Evolutionary conservation across 2,113 vertebrate species (phyloP).

Genomic region (Okapia johnstoni): DNA sequence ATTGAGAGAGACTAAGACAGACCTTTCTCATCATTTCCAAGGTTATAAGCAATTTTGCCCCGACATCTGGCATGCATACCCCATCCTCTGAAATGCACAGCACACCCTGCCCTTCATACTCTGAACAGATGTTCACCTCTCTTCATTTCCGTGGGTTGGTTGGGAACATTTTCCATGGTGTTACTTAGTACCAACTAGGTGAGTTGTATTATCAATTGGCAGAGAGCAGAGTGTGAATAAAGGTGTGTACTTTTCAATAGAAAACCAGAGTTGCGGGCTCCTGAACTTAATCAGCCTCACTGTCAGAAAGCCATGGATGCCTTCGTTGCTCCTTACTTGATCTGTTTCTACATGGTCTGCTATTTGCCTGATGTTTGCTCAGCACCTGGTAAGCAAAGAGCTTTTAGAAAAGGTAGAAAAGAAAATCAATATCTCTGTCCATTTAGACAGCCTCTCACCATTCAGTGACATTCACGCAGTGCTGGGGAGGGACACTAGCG

Average conservation of each 20-base stretch:
- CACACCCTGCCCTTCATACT: not conserved
- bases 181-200: not conserved
- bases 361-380: constrained; percentile 72
- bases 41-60: not conserved
- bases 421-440: constrained; percentile 83
- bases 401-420: constrained; percentile 73
- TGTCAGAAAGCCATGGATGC: not conserved
- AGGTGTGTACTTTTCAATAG: not conserved
- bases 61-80: not conserved
- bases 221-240: constrained; percentile 43
- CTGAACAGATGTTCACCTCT: not conserved
- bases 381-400: constrained; percentile 77
- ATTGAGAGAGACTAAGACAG: not conserved
- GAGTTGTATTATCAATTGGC: not conserved
- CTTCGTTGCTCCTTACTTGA: constrained; percentile 47
- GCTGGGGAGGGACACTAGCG: constrained; percentile 69
- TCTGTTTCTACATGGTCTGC: constrained; percentile 58
- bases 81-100: not conserved
- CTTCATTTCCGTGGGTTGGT: not conserved
- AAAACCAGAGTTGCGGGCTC: not conserved
- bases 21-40: not conserved
- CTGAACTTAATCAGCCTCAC: constrained; percentile 38
- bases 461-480: constrained; percentile 74
- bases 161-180: constrained; percentile 8
- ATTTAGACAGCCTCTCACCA: constrained; percentile 77